Evolutionary conservation across 2,888 invertebrate genomes (phyloP), one percentile per base, ranked within the genome.

Genomic region (Alsophila aescularia): DNA sequence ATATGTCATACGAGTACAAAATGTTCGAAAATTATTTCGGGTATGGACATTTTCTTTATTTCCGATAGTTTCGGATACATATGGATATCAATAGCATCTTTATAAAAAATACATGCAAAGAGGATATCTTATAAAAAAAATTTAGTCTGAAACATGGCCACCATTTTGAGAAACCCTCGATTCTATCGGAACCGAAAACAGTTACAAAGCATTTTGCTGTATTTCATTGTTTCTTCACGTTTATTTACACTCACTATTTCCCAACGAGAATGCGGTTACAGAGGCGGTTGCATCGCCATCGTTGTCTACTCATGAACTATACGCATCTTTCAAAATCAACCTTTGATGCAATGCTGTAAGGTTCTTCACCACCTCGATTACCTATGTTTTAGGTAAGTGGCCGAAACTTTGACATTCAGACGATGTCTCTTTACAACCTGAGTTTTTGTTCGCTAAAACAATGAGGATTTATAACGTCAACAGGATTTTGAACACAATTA

Each of bases 211-310:
- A 51, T 64, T 67, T 67, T 65, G 62, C 51, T 64, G 64, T 62
- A 72, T 75, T 69, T 69, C 66, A 73, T 72, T 74, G 74, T 73
- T 73, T 73, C 64, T 67, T 58, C 67, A 54, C 54, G 62, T 68
- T 69, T 74, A 67, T 69, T 67, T 67, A 66, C 67, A 68, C 67
- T 66, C 59, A 65, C 66, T 57, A 69, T 80, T 77, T 71, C 72
- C 58, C 72, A 70, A 68, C 66, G 52, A 66, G 63, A 62, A 59
- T 71, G 77, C 67, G 67, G 72, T 72, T 75, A 69, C 60, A 52
- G 60, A 62, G 58, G 50, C 53, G 51, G 54, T 42, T 69, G 70
- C 75, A 70, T 67, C 64, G 58, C 44, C 73, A 67, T 64, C 65
- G 57, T 42, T 44, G 45, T 56, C 58, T 54, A 51, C 59, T 62